These are phyloP conservation scores for Drosophila hamatofila DNA, from an alignment of 2,888 invertebrate genomes.

Conservation along the genomic window DNA sequence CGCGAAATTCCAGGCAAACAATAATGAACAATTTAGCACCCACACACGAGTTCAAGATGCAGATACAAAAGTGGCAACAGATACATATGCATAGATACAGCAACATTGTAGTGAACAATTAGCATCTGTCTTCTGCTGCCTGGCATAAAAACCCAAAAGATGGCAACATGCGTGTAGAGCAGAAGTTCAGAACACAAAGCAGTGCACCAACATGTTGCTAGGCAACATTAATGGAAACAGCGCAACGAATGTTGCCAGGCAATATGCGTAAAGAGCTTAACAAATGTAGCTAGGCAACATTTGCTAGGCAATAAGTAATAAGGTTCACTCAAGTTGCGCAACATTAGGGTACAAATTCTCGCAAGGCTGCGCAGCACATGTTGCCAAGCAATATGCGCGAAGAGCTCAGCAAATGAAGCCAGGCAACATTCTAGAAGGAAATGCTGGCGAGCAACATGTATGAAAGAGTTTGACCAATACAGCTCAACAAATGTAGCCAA, in stretches of 20 bases:
- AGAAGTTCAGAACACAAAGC: not conserved
- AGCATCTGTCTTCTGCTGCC: slow-evolving; percentile 28
- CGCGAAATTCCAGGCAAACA: slow-evolving; percentile 67
- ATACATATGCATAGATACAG: slow-evolving; percentile 21
- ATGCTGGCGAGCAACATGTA: slow-evolving; percentile 52
- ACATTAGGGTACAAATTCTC: too few species aligned
- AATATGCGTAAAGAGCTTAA: not conserved
- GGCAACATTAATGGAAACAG: not conserved
- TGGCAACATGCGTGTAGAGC: slow-evolving; percentile 14
- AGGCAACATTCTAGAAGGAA: not conserved
- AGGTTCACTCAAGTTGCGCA: too few species aligned
- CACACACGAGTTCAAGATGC: slow-evolving; percentile 39
- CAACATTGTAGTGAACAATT: slow-evolving; percentile 59
- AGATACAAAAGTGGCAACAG: slow-evolving; percentile 12
- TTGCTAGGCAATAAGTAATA: too few species aligned
- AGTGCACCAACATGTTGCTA: not conserved
- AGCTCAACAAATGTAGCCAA: not conserved
- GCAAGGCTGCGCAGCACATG: too few species aligned
- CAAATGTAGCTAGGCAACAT: not conserved
- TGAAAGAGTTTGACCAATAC: not conserved
- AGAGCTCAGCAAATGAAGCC: not conserved
- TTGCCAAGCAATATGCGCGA: not conserved
- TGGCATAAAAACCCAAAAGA: slow-evolving; percentile 33
- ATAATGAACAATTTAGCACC: slow-evolving; percentile 60
- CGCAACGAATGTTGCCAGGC: not conserved